These are phyloP conservation scores for Palythoa grandis DNA, from an alignment of 92 coral and sea anemone species.

Conservation along the genomic window DNA sequence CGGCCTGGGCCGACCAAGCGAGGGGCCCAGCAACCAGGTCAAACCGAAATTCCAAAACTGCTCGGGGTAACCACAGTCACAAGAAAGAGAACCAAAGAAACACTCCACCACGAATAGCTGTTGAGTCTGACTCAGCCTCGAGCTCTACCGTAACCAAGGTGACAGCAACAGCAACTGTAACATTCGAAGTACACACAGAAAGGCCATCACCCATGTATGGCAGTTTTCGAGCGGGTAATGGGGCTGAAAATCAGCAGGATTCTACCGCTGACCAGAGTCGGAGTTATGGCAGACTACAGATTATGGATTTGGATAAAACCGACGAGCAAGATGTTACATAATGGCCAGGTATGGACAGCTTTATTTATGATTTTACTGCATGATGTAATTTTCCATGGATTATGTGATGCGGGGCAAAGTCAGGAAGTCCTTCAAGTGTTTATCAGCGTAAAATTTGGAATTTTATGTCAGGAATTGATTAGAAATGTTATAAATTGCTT, in stretches of 20 bases:
- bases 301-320: slow-evolving; percentile 31
- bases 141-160: slow-evolving; percentile 87
- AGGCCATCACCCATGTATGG: slow-evolving; percentile 38
- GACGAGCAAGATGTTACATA: slow-evolving; percentile 1
- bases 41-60: slow-evolving; percentile 50
- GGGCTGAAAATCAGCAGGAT: slow-evolving; percentile 22
- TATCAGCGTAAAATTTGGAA: no score
- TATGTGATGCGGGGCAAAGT: background rate
- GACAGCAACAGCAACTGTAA: slow-evolving; percentile 88
- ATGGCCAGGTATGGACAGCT: background rate
- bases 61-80: slow-evolving; percentile 50
- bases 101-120: slow-evolving; percentile 65
- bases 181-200: slow-evolving; percentile 80
- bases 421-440: no score
- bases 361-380: background rate
- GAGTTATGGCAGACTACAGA: slow-evolving; percentile 46
- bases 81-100: slow-evolving; percentile 46
- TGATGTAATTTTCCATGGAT: background rate
- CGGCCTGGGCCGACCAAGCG: slow-evolving; percentile 53
- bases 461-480: no score
- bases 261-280: slow-evolving; percentile 46
- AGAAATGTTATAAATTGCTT: no score
- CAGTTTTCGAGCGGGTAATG: slow-evolving; percentile 23
- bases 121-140: slow-evolving; percentile 82
- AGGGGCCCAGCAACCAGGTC: slow-evolving; percentile 42